phyloP scores from a whole-genome alignment of 2,797 vertebrate species.

The Anabacerthia variegaticeps region DNA sequence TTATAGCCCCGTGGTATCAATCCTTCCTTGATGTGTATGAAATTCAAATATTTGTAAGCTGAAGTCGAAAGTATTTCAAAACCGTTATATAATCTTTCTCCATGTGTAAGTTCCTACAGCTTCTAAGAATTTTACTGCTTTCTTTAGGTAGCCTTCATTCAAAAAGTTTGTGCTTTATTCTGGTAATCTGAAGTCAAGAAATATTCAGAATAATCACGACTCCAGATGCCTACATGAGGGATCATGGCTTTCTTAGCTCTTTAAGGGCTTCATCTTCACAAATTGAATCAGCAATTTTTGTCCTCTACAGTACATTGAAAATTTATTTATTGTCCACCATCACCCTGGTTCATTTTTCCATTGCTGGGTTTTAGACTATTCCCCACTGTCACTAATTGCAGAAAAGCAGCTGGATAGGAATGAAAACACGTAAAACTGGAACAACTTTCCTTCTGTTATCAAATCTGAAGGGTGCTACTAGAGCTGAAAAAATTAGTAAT shows the following conservation, averaged over 20 bases:
- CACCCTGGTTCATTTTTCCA: not conserved
- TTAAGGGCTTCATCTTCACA: not conserved
- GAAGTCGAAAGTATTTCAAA: not conserved
- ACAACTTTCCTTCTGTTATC: not conserved
- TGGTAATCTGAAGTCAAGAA: not conserved
- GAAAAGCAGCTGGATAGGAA: slow-evolving; percentile 35
- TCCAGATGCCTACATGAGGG: not conserved
- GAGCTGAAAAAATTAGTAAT: not conserved
- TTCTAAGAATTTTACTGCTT: not conserved
- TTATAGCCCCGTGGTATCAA: not conserved
- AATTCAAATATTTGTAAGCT: not conserved
- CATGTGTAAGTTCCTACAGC: not conserved
- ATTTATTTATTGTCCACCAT: not conserved
- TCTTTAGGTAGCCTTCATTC: not conserved
- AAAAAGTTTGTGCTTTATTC: not conserved
- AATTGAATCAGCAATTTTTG: not conserved
- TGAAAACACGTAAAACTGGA: not conserved
- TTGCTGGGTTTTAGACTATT: not conserved
- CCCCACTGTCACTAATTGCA: not conserved
- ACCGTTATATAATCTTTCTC: not conserved
- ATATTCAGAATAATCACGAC: not conserved
- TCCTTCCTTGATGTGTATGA: not conserved
- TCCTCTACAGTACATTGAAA: not conserved
- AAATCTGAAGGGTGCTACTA: not conserved
- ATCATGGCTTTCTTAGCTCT: not conserved